Conservation (phyloP, 2,113 vertebrate species). For the Pygoscelis antarcticus region DNA sequence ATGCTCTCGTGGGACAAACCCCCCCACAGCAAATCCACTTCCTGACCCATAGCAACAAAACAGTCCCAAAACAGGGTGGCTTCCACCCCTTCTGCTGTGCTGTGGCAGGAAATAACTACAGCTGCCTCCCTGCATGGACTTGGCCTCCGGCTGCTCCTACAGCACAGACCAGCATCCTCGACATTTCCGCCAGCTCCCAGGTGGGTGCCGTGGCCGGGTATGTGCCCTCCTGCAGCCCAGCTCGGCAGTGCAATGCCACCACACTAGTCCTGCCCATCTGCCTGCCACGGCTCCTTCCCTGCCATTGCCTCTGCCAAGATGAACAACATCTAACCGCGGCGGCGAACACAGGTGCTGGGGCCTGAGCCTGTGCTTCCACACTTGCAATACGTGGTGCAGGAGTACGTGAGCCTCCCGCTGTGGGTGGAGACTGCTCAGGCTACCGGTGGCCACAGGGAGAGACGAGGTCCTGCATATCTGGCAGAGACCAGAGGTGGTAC, state of each 20-base stretch:
- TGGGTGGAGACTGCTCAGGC: no score
- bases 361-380: accelerated
- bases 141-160: no score
- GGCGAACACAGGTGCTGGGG: accelerated
- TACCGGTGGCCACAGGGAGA: accelerated
- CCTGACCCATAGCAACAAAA: neutral
- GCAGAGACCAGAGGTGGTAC: neutral
- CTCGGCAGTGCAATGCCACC: accelerated
- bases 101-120: neutral
- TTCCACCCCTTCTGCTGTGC: neutral
- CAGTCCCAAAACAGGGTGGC: neutral
- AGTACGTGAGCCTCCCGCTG: no score
- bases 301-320: neutral
- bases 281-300: neutral
- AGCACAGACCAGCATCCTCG: neutral
- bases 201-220: accelerated
- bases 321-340: accelerated
- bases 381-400: accelerated
- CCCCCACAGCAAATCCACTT: neutral
- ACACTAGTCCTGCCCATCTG: neutral
- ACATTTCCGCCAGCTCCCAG: neutral
- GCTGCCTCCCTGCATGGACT: no score
- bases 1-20: neutral
- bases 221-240: accelerated
- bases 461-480: accelerated